phyloP scores from a whole-genome alignment of 1,140 invertebrate genomes.

The Drosophila nikananu region DNA sequence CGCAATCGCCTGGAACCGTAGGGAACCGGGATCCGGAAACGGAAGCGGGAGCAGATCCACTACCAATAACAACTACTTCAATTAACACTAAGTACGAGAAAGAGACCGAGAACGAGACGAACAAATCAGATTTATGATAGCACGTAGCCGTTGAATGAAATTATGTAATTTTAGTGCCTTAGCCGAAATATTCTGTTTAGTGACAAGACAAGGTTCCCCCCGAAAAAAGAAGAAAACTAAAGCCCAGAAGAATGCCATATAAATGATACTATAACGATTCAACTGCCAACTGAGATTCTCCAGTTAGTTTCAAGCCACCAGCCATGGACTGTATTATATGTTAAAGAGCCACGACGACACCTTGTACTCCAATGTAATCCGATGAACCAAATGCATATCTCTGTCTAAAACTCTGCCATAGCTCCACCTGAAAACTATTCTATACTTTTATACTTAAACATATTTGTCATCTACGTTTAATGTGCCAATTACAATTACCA shows the following conservation, averaged over 20 bases:
- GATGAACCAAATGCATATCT: slow-evolving; percentile 53
- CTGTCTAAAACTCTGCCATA: slow-evolving; percentile 32
- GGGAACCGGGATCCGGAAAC: slow-evolving; percentile 6
- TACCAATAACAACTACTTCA: slow-evolving; percentile 76
- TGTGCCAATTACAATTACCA: slow-evolving; percentile 73
- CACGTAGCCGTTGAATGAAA: slow-evolving; percentile 76
- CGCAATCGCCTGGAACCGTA: slow-evolving; percentile 88
- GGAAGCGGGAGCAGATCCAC: slow-evolving; percentile 3
- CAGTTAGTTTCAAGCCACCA: slow-evolving; percentile 69
- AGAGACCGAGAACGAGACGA: slow-evolving; percentile 51
- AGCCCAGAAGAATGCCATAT: slow-evolving; percentile 46
- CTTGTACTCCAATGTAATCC: slow-evolving; percentile 36
- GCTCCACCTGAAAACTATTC: slow-evolving; percentile 57
- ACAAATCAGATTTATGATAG: slow-evolving; percentile 71
- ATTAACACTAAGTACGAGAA: slow-evolving; percentile 71
- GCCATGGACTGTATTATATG: slow-evolving; percentile 77
- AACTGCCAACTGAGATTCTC: slow-evolving; percentile 74
- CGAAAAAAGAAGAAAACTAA: slow-evolving; percentile 38
- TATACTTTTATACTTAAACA: slow-evolving; percentile 60
- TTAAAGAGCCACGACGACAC: slow-evolving; percentile 20
- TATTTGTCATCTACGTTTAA: slow-evolving; percentile 77
- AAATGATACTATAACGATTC: slow-evolving; percentile 43
- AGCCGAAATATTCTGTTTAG: slow-evolving; percentile 80
- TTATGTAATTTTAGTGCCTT: slow-evolving; percentile 80
- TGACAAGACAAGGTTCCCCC: slow-evolving; percentile 40